Percentiles rank a stretch among this genome's conserved stretches.
phyloP scores from a whole-genome alignment of 2,888 invertebrate species.

The Tetragonisca angustula region DNA sequence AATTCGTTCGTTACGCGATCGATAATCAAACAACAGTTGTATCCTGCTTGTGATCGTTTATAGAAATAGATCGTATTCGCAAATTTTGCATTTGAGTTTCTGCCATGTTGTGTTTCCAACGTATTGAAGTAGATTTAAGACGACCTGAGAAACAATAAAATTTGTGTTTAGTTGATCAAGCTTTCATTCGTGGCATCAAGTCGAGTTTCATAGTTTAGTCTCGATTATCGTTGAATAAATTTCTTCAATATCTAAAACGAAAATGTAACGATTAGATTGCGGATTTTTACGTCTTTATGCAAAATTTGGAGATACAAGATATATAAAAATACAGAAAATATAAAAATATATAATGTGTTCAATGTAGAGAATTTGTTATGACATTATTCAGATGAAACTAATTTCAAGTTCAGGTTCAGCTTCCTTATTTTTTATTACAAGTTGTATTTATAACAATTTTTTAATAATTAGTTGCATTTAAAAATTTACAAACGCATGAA shows the following conservation, averaged over 20 bases:
- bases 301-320: too few species aligned
- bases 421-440: too few species aligned
- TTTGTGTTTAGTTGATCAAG: not conserved
- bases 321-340: too few species aligned
- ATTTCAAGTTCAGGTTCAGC: too few species aligned
- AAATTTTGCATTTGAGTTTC: conserved; percentile 73
- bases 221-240: not conserved
- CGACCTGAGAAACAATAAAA: conserved; percentile 68
- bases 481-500: too few species aligned
- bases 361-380: too few species aligned
- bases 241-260: not conserved
- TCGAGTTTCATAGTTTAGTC: not conserved
- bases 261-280: not conserved
- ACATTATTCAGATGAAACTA: too few species aligned
- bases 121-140: conserved; percentile 73
- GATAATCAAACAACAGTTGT: conserved; percentile 52
- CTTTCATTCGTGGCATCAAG: not conserved
- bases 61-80: conserved; percentile 67
- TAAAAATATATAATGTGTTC: too few species aligned
- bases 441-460: too few species aligned
- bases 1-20: too few species aligned
- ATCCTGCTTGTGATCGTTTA: conserved; percentile 61
- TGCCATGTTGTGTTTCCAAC: conserved; percentile 74
- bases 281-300: too few species aligned
- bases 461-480: too few species aligned